Evolutionary conservation across 2,113 vertebrate genomes (phyloP).

Genomic region (Nansenia antarctica): DNA sequence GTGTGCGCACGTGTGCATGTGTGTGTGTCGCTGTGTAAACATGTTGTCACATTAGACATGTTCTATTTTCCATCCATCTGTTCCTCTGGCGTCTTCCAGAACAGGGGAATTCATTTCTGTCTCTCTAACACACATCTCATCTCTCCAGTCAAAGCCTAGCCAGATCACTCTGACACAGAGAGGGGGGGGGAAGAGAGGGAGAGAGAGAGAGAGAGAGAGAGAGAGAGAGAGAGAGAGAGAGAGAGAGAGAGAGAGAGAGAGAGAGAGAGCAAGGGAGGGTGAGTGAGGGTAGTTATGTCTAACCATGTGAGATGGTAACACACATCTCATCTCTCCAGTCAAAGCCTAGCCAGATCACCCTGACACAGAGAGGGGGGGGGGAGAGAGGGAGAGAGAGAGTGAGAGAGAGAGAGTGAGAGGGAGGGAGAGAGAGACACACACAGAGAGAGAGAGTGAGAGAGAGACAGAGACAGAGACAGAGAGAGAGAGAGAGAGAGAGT

Average conservation of each 20-base stretch:
- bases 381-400: neutral
- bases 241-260: no score
- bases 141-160: no score
- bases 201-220: neutral
- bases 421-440: no score
- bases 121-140: no score
- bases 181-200: neutral
- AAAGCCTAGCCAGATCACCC: no score
- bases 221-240: neutral
- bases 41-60: slow-evolving; percentile 59
- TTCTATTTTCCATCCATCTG: slow-evolving; percentile 66
- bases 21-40: slow-evolving; percentile 57
- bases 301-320: no score
- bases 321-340: no score
- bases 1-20: slow-evolving; percentile 30
- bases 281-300: no score
- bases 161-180: no score
- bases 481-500: neutral
- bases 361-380: slow-evolving; percentile 6
- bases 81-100: slow-evolving; percentile 55
- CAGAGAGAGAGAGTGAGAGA: no score
- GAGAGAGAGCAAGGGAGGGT: no score
- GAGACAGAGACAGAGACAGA: no score
- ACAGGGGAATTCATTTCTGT: neutral
- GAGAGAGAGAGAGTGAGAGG: neutral